A percentile compares a stretch with the other conserved stretches of the same genome.
Evolutionary conservation across 1,140 invertebrate genomes (phyloP).

Genomic region (Hypothenemus hampei): DNA sequence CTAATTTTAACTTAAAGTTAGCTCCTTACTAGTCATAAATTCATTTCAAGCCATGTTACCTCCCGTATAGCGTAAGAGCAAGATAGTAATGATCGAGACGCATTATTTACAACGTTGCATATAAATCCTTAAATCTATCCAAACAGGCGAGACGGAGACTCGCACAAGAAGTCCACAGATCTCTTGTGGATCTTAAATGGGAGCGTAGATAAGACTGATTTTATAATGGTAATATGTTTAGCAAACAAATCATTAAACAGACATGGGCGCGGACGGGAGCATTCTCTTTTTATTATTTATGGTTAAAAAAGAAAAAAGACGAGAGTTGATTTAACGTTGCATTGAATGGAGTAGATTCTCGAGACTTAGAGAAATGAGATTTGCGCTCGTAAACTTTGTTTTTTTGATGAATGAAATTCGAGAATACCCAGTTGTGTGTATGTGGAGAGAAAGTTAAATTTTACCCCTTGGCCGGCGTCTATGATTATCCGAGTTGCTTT

Average conservation of each 20-base stretch:
- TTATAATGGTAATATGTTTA: conserved; percentile 18
- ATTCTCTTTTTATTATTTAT: no score
- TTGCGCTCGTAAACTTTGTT: no score
- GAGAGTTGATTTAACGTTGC: no score
- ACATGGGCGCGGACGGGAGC: conserved; percentile 5
- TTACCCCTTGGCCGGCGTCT: background rate
- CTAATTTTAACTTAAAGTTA: no score
- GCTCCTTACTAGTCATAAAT: conserved; percentile 1
- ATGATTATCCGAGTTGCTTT: conserved; percentile 5
- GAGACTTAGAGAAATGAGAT: no score
- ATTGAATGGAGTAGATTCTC: no score
- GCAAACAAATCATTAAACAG: conserved; percentile 8
- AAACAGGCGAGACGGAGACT: background rate
- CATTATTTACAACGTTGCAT: background rate
- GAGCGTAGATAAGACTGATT: conserved; percentile 12
- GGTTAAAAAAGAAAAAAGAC: no score
- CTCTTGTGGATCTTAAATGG: conserved; percentile 12
- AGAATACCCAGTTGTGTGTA: background rate
- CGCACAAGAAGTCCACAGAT: background rate
- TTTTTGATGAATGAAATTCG: no score
- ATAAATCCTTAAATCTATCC: conserved; percentile 5
- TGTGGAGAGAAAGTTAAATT: background rate
- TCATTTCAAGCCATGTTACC: conserved; percentile 6
- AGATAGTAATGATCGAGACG: conserved; percentile 3
- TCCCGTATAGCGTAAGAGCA: conserved; percentile 9